Evolutionary conservation across 2,888 invertebrate genomes (phyloP).

Genomic region (Coleophora flavipennella): DNA sequence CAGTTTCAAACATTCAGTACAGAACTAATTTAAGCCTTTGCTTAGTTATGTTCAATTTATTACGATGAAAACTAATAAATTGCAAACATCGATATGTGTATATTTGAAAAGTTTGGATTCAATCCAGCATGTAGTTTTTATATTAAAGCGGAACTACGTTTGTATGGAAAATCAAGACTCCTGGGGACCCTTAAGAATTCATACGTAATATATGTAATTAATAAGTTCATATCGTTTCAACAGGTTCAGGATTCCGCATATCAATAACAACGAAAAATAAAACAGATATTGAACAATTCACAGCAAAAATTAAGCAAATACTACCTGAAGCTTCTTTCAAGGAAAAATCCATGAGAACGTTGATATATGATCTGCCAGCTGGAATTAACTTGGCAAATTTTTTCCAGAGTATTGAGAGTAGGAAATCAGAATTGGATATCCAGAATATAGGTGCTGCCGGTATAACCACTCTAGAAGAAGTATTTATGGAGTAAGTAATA

Average conservation of each 20-base stretch:
- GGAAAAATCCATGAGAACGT: slow-evolving; percentile 31
- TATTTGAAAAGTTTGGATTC: too few species aligned
- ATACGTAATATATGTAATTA: too few species aligned
- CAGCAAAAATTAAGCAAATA: slow-evolving; percentile 20
- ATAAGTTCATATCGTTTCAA: too few species aligned
- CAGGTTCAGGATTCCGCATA: slow-evolving; percentile 81
- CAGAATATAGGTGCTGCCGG: slow-evolving; percentile 86
- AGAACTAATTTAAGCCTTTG: too few species aligned
- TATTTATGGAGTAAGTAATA: slow-evolving; percentile 81
- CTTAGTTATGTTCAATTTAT: too few species aligned
- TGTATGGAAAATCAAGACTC: too few species aligned
- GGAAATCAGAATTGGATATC: slow-evolving; percentile 75
- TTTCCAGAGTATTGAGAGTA: slow-evolving; percentile 75
- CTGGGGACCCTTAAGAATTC: too few species aligned
- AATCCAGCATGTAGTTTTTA: too few species aligned
- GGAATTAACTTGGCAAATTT: slow-evolving; percentile 71
- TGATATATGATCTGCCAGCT: slow-evolving; percentile 53
- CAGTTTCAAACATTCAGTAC: too few species aligned
- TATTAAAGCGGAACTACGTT: too few species aligned
- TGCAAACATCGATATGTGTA: too few species aligned
- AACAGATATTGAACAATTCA: slow-evolving; percentile 29
- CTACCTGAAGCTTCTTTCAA: slow-evolving; percentile 35
- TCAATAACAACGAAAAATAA: slow-evolving; percentile 62
- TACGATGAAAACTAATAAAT: too few species aligned
- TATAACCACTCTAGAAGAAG: slow-evolving; percentile 93